Percentiles rank a stretch among this genome's conserved stretches.
These are phyloP conservation scores for Rhyacophila brunnea DNA, from an alignment of 1,140 invertebrate species.

Conservation along the genomic window DNA sequence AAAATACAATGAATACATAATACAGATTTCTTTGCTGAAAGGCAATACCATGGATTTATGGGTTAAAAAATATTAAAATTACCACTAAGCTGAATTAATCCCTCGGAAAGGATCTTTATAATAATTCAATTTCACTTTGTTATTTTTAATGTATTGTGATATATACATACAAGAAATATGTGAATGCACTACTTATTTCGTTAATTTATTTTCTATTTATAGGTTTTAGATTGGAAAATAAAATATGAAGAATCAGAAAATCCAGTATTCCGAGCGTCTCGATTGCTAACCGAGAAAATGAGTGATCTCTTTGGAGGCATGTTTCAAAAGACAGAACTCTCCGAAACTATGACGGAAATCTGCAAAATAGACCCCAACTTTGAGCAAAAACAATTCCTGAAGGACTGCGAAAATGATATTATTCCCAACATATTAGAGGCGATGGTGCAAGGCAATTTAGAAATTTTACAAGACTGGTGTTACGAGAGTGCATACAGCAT, in stretches of 20 bases:
- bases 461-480: slow-evolving; percentile 97
- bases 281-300: slow-evolving; percentile 90
- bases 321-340: slow-evolving; percentile 95
- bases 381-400: slow-evolving; percentile 85
- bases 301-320: slow-evolving; percentile 84
- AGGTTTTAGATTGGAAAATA: slow-evolving; percentile 93
- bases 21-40: no score
- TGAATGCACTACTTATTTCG: no score
- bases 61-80: no score
- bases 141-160: no score
- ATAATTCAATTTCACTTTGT: no score
- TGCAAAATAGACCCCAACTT: slow-evolving; percentile 96
- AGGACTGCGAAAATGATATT: slow-evolving; percentile 92
- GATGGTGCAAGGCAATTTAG: slow-evolving; percentile 84
- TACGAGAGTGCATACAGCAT: slow-evolving; percentile 95
- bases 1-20: no score
- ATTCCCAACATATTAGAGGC: slow-evolving; percentile 99
- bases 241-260: slow-evolving; percentile 99
- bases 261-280: slow-evolving; percentile 84
- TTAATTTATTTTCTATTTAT: slow-evolving; percentile 11
- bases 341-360: slow-evolving; percentile 97
- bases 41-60: no score
- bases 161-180: no score
- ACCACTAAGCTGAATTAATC: no score
- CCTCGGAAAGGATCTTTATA: no score